phyloP scores from a whole-genome alignment of 2,113 vertebrate species.

The Dermatemys mawii region DNA sequence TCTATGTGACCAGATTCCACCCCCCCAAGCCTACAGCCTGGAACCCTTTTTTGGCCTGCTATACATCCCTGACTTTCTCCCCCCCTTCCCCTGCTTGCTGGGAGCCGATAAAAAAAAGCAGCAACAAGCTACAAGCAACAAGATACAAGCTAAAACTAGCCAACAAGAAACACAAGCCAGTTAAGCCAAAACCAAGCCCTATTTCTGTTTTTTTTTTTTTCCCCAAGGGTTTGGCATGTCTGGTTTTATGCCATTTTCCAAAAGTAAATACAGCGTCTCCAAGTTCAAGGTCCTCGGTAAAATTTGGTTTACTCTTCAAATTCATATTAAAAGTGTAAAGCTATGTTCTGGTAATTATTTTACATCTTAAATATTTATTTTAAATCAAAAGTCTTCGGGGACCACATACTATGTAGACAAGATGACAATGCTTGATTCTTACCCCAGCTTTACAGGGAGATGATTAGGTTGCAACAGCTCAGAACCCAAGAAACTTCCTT shows the following conservation, averaged over 20 bases:
- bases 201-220: too few species aligned
- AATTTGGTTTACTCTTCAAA: not conserved
- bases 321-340: not conserved
- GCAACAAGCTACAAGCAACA: too few species aligned
- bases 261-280: not conserved
- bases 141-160: too few species aligned
- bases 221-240: too few species aligned
- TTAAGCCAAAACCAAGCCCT: too few species aligned
- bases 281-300: not conserved
- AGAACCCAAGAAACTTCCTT: not conserved
- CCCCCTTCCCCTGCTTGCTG: too few species aligned
- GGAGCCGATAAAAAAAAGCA: too few species aligned
- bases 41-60: too few species aligned
- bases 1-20: too few species aligned
- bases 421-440: not conserved
- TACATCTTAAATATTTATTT: not conserved
- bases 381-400: not conserved
- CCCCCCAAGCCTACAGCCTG: too few species aligned
- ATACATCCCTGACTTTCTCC: too few species aligned
- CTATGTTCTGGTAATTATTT: not conserved
- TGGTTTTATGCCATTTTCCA: not conserved
- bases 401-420: not conserved
- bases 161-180: too few species aligned
- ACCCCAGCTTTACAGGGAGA: not conserved
- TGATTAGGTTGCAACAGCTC: not conserved